Conservation (phyloP, 2,113 vertebrate species). For the Hyaena hyaena region DNA sequence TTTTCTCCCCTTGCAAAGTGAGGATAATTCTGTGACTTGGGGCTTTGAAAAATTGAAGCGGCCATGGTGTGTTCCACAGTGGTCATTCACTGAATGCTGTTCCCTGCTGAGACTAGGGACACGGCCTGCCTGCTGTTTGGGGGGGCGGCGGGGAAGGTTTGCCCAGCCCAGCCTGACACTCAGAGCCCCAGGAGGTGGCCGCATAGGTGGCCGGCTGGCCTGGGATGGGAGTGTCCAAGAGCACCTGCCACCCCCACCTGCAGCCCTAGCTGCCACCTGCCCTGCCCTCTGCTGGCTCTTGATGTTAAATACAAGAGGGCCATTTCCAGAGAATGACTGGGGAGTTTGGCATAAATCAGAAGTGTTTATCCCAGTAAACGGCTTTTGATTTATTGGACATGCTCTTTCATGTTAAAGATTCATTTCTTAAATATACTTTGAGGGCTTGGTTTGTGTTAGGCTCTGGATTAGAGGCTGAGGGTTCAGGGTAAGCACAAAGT, state of each 20-base stretch:
- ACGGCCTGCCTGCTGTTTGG: not conserved
- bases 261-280: not conserved
- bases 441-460: not conserved
- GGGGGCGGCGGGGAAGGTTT: not conserved
- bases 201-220: accelerated
- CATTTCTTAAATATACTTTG: not conserved
- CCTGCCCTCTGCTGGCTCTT: constrained; percentile 64
- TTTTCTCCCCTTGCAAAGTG: not conserved
- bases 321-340: not conserved
- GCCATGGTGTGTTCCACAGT: not conserved
- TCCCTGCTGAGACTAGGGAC: not conserved
- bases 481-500: not conserved
- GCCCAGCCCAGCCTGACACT: not conserved
- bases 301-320: not conserved
- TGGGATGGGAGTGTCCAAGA: not conserved
- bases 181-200: not conserved
- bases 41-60: not conserved
- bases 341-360: not conserved
- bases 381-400: not conserved
- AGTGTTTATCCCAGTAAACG: not conserved
- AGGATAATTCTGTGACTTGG: not conserved
- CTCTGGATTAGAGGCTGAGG: not conserved
- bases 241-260: not conserved
- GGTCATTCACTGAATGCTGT: not conserved
- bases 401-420: not conserved